Base-by-base conservation (phyloP, 2,888 invertebrate genomes). In the Heteromyza rotundicornis region DNA sequence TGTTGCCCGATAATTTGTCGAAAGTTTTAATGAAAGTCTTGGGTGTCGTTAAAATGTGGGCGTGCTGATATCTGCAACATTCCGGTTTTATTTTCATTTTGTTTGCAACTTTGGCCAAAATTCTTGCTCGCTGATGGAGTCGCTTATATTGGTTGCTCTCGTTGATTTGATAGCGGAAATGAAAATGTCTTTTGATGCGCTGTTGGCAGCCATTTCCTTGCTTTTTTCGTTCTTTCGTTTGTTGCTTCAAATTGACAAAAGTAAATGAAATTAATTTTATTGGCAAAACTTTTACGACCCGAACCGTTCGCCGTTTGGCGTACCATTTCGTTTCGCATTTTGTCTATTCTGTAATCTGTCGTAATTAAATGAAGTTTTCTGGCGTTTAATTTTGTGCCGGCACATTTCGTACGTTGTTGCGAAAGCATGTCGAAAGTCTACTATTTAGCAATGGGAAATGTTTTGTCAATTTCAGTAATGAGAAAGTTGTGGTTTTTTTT, bases 211-310 rank as follows among this genome's bases (percentile, higher is more conserved):
- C 57, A 57, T 50, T 58, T 62, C n/a, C n/a, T n/a, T n/a, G n/a
- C n/a, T n/a, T n/a, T n/a, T n/a, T n/a, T n/a, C n/a, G n/a, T n/a
- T n/a, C n/a, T n/a, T n/a, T n/a, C n/a, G n/a, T n/a, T n/a, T n/a
- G n/a, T n/a, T n/a, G n/a, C n/a, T n/a, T 36, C 35, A 19, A 54
- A 36, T 36, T 36, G 40, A 19, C 54, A 36, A 36, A 54, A 54
- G 54, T 51, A 59, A 58, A 62, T 59, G 55, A 59, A 59, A 59
- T 62, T 59, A 62, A 59, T 62, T 62, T 62, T 51, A 62, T 62
- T 55, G 49, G 32, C 59, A 51, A 55, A 61, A 58, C 36, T 62
- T 62, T 59, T 55, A 57, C 32, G 49, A 62, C 35, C 44, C 22
- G 12, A 7, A 19, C 36, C 10, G 20, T 22, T 17, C 36, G 23